phyloP scores from a whole-genome alignment of 2,113 vertebrate genomes.

The Raja brachyura region DNA sequence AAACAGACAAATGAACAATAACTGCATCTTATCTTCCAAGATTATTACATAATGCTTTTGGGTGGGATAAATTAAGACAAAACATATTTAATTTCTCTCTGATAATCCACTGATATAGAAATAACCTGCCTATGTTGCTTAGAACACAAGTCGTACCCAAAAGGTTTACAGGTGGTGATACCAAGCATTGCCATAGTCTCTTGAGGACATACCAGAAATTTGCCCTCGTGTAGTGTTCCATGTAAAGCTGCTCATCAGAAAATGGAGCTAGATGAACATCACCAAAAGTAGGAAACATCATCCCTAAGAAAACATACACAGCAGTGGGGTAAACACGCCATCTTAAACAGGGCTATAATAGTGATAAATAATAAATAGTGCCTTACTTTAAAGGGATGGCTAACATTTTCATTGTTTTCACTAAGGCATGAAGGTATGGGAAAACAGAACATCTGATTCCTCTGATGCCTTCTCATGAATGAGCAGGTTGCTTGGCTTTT shows the following conservation, averaged over 20 bases:
- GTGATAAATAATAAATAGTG: not conserved
- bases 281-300: constrained; percentile 66
- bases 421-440: not conserved
- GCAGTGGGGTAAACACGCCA: not conserved
- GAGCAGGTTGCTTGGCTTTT: not conserved
- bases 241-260: constrained; percentile 69
- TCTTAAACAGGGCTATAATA: constrained; percentile 8
- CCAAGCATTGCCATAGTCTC: constrained; percentile 39
- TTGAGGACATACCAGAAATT: constrained; percentile 60
- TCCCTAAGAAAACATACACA: constrained; percentile 50
- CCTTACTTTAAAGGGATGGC: constrained; percentile 16
- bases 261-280: constrained; percentile 71
- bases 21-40: not conserved
- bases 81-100: not conserved
- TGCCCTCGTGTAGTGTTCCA: constrained; percentile 63
- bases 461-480: not conserved
- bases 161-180: constrained; percentile 24
- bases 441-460: not conserved
- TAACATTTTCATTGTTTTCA: not conserved
- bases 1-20: not conserved
- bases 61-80: not conserved
- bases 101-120: not conserved
- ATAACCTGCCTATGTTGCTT: not conserved
- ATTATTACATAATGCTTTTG: not conserved
- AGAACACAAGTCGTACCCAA: constrained; percentile 5